Evolutionary conservation across 2,888 invertebrate genomes (phyloP).

Genomic region (Ophraella communa): DNA sequence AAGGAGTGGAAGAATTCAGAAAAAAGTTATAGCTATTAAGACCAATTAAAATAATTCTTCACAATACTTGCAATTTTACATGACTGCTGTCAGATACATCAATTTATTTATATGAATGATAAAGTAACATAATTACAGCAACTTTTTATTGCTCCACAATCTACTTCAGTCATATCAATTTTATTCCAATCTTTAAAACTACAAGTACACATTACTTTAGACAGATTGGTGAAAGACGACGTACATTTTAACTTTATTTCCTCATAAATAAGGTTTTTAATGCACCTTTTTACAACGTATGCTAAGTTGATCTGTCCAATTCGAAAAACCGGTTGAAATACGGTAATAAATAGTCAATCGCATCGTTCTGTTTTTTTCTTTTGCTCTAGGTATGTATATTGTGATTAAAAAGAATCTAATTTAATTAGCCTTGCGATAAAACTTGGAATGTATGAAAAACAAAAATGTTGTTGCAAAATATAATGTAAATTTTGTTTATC

Average conservation of each 20-base stretch:
- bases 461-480: not conserved
- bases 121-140: not conserved
- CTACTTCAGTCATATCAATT: slow-evolving; percentile 13
- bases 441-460: not conserved
- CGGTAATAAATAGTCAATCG: slow-evolving; percentile 45
- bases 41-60: not conserved
- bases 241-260: slow-evolving; percentile 48
- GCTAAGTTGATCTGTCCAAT: slow-evolving; percentile 36
- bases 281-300: slow-evolving; percentile 42
- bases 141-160: slow-evolving; percentile 5
- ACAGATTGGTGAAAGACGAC: slow-evolving; percentile 33
- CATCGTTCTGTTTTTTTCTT: slow-evolving; percentile 6
- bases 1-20: too few relatives aligned
- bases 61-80: not conserved
- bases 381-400: not conserved
- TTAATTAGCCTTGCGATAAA: not conserved
- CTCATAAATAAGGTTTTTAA: slow-evolving; percentile 47
- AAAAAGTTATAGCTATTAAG: too few relatives aligned
- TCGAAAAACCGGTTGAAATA: slow-evolving; percentile 45
- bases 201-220: slow-evolving; percentile 14
- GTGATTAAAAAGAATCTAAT: not conserved
- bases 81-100: not conserved
- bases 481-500: too few relatives aligned
- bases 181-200: slow-evolving; percentile 12
- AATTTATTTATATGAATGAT: not conserved